These are phyloP conservation scores for Hydrolagus affinis DNA, from an alignment of 2,113 vertebrate genomes.

Conservation along the genomic window DNA sequence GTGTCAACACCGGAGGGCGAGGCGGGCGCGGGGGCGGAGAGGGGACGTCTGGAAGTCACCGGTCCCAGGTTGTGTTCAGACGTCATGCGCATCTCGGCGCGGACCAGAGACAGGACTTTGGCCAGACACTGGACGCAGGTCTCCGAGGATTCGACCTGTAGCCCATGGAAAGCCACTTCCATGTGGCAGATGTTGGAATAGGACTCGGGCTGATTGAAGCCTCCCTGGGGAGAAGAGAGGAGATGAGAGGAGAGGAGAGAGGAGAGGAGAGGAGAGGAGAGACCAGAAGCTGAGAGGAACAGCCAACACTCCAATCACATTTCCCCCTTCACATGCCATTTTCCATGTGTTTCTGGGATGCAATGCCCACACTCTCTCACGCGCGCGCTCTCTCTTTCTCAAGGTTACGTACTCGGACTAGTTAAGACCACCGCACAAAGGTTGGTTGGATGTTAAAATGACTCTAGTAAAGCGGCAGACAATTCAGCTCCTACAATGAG, in stretches of 20 bases:
- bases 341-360: too few species aligned
- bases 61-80: constrained; percentile 34
- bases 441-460: too few species aligned
- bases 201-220: constrained; percentile 68
- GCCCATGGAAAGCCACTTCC: constrained; percentile 75
- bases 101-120: constrained; percentile 66
- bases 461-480: too few species aligned
- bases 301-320: neutral
- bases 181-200: constrained; percentile 65
- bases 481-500: neutral
- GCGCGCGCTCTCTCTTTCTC: too few species aligned
- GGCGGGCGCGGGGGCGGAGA: constrained; percentile 24
- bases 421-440: too few species aligned
- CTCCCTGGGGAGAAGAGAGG: constrained; percentile 59
- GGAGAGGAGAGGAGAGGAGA: too few species aligned
- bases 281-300: neutral
- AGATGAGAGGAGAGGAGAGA: constrained; percentile 13
- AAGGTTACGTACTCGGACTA: too few species aligned
- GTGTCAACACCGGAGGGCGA: neutral
- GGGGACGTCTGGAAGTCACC: constrained; percentile 22
- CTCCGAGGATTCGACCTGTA: constrained; percentile 84
- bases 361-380: too few species aligned
- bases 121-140: constrained; percentile 81
- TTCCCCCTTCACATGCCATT: too few species aligned
- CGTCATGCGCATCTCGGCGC: constrained; percentile 25